Evolutionary conservation across 2,888 invertebrate species (phyloP).

Genomic region (Hylaea fasciaria): DNA sequence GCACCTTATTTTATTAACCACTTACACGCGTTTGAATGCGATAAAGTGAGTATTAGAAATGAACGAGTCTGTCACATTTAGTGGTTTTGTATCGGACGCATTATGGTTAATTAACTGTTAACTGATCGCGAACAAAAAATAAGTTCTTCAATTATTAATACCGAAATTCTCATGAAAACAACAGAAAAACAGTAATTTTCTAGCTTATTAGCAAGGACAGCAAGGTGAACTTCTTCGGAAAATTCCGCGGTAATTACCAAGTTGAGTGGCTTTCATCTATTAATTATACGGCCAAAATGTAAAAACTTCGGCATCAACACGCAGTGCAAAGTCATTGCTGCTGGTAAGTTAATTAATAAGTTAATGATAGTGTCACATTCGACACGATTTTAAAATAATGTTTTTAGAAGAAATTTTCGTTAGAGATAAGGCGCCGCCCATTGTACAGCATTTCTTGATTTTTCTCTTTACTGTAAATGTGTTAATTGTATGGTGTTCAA

Average conservation of each 20-base stretch:
- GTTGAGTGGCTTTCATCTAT: conserved; percentile 35
- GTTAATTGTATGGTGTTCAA: too few relatives aligned
- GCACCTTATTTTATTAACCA: conserved; percentile 10
- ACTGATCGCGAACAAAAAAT: conserved; percentile 37
- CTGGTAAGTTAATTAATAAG: conserved; percentile 44
- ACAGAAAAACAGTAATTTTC: conserved; percentile 43
- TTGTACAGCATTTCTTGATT: too few relatives aligned
- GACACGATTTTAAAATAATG: background rate
- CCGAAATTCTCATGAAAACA: conserved; percentile 31
- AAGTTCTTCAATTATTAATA: conserved; percentile 27
- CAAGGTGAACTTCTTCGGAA: conserved; percentile 36
- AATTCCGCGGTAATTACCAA: conserved; percentile 38
- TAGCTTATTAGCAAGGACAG: conserved; percentile 44
- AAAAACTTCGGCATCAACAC: conserved; percentile 43
- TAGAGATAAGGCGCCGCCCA: background rate
- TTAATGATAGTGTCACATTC: conserved; percentile 31
- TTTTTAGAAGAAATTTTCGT: too few relatives aligned
- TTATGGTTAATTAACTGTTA: conserved; percentile 29
- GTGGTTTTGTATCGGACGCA: conserved; percentile 2
- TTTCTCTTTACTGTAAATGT: too few relatives aligned
- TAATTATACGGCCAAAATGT: conserved; percentile 45
- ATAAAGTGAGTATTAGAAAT: background rate
- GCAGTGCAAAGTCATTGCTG: conserved; percentile 36
- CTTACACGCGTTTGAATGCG: conserved; percentile 25
- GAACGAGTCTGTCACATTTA: conserved; percentile 2